Percentiles rank a stretch among this genome's conserved stretches.
Evolutionary conservation across 2,113 vertebrate genomes (phyloP).

Genomic region (Chrysochloris asiatica): DNA sequence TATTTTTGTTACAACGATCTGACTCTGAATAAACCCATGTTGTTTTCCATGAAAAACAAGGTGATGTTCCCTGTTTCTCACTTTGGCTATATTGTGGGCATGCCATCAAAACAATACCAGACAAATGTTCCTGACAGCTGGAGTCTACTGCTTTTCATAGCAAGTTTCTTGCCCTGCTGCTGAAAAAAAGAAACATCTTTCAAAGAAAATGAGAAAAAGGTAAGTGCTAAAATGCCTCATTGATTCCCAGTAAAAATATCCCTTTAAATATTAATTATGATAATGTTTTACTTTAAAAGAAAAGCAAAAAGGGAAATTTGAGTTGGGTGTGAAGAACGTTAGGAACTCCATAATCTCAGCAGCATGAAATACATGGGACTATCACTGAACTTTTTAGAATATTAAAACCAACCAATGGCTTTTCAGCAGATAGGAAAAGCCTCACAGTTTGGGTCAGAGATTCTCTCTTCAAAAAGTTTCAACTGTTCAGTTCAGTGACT

Average conservation of each 20-base stretch:
- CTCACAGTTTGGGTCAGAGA: constrained; percentile 47
- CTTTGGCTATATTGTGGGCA: constrained; percentile 18
- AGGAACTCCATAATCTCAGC: constrained; percentile 48
- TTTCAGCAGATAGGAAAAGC: constrained; percentile 41
- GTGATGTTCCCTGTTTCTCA: constrained; percentile 1
- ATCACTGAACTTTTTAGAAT: constrained; percentile 24
- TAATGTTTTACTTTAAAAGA: constrained; percentile 68
- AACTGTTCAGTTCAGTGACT: constrained; percentile 16
- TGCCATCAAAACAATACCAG: constrained; percentile 57
- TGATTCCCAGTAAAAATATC: constrained; percentile 58
- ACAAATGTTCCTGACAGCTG: constrained; percentile 58
- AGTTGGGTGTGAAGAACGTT: constrained; percentile 7
- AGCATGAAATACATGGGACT: not conserved
- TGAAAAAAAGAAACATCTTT: constrained; percentile 77
- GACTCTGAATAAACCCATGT: not conserved
- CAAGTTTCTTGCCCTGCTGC: constrained; percentile 63
- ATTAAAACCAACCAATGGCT: not conserved
- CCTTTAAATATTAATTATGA: constrained; percentile 72
- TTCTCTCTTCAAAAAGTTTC: constrained; percentile 57
- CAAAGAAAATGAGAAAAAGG: constrained; percentile 77
- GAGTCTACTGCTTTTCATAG: constrained; percentile 59
- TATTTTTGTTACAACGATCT: not conserved
- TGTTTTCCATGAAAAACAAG: not conserved
- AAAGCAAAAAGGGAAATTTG: constrained; percentile 47
- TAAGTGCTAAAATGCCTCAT: constrained; percentile 71